These are phyloP conservation scores for Coreius guichenoti DNA, from an alignment of 2,797 vertebrate genomes.

Conservation along the genomic window DNA sequence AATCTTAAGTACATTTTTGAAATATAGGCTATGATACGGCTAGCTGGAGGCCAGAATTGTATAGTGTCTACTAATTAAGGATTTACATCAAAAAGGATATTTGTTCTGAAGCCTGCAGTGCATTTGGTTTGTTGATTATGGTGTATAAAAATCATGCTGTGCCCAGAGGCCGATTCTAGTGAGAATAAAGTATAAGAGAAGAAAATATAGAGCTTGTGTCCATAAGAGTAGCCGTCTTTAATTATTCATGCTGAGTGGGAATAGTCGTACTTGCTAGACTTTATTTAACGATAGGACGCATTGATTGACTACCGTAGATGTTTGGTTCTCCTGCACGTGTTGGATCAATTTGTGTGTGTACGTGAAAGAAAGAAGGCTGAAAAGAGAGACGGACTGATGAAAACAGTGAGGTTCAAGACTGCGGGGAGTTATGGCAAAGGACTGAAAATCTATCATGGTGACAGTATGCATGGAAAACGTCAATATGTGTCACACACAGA, in stretches of 20 bases:
- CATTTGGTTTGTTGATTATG: slow-evolving; percentile 30
- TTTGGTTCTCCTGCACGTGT: slow-evolving; percentile 31
- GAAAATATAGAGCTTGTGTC: slow-evolving; percentile 23
- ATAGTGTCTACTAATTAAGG: slow-evolving; percentile 36
- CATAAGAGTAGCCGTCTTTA: slow-evolving; percentile 33
- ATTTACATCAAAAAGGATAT: slow-evolving; percentile 33
- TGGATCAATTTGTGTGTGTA: slow-evolving; percentile 47
- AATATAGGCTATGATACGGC: neutral
- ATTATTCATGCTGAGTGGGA: slow-evolving; percentile 58
- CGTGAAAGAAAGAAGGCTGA: slow-evolving; percentile 22
- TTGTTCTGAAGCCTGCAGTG: slow-evolving; percentile 9
- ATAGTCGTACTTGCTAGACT: slow-evolving; percentile 46
- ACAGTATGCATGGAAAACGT: slow-evolving; percentile 51
- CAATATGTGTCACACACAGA: slow-evolving; percentile 57
- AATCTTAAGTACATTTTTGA: slow-evolving; percentile 26
- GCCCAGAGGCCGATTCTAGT: slow-evolving; percentile 13
- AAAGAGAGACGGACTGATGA: slow-evolving; percentile 19
- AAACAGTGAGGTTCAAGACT: slow-evolving; percentile 41
- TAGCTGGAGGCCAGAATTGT: slow-evolving; percentile 30
- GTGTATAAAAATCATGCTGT: slow-evolving; percentile 5
- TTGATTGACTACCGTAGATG: slow-evolving; percentile 53
- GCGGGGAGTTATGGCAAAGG: slow-evolving; percentile 52
- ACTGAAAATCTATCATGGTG: slow-evolving; percentile 61
- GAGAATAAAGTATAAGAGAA: slow-evolving; percentile 20
- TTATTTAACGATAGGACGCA: slow-evolving; percentile 57